Evolutionary conservation across 2,888 invertebrate species (phyloP), one percentile per base, ranked within the genome.

Genomic region (Lasiommata megera): DNA sequence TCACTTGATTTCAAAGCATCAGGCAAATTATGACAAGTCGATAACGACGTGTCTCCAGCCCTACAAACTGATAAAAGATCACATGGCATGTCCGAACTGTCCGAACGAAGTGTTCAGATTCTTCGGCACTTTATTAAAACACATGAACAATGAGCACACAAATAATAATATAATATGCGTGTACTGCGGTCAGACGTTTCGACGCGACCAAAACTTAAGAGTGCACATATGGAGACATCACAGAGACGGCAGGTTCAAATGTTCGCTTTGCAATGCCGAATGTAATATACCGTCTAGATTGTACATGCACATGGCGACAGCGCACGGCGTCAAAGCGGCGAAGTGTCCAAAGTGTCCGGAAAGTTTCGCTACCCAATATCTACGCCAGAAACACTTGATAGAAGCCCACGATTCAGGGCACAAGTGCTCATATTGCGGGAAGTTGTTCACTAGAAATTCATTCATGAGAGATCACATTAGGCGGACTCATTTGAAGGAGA

Each of bases 381-480:
- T 92, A 11, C 72, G 93, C 0, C 89, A 88, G 46, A 88, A 92
- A 60, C 93, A 93, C 69, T 70, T 92, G 65, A 92, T 92, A 6
- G 87, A 91, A 0, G 92, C 84, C n/a, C 89, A 89, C 60, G 77
- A 87, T 47, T 83, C 84, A 0, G 90, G 89, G 0, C 88, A 88
- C 59, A 88, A 88, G 58, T 90, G 91, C 54, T 70, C 79, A 0
- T 85, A 83, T 47, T 92, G 91, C 52, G 83, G 80, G 0, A 89
- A 89, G 60, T 64, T 86, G 0, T 91, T 91, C 40, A 85, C 83
- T 0, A 66, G 86, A 0, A 84, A 87, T 37, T 84, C 86, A 0
- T 88, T 88, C 50, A 84, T 89, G 83, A 73, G 82, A 0, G 85
- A 86, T 54, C 91, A 91, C 54, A 70, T 86, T 1, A 72, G 87